Base-by-base conservation (phyloP, 2,797 vertebrate species). In the Crax fasciolata region DNA sequence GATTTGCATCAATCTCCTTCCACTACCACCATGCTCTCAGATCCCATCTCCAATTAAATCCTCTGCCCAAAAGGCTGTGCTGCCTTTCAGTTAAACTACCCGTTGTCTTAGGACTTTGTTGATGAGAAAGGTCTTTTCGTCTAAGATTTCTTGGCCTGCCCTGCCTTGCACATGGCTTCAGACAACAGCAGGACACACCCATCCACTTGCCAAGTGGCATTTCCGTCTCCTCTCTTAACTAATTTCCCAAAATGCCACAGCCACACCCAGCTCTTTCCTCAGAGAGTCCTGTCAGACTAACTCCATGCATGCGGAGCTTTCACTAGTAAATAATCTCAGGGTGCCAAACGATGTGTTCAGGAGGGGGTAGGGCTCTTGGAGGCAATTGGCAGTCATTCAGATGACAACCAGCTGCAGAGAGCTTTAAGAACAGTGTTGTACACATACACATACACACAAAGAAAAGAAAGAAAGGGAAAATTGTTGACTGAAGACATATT, bases 331-430 rank as follows among this genome's bases (percentile, higher is more conserved):
- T 95, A 93, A 84, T 92, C 89, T 95, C 82, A 71, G 94, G 91
- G 96, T 95, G 86, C 93, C 89, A 62, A 94, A 93, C 4, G 46
- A 92, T 82, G 81, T 63, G 86, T 89, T 38, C 91, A 82, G 88
- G 74, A 90, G 15, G 52, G 94, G 95, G 92, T 90, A 93, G 94
- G 25, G 75, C 96, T 96, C 96, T 95, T 54, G 2, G 92, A 95
- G 96, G 95, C 94, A 95, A 78, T 85, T 98, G 98, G 97, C 97
- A 97, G 97, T 73, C 21, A 0, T 96, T 97, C 97, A 93, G 94
- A 95, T 91, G 89, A 96, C 96, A 97, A 96, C 96, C 98, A 98
- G 98, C 97, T 98, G 97, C 97, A 97, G 87, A 97, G 84, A 96
- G 96, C 96, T 95, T 97, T 96, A 97, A 97, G 97, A 97, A 97